These are phyloP conservation scores for Microplitis deprimator DNA, from an alignment of 2,888 invertebrate genomes.

Conservation along the genomic window DNA sequence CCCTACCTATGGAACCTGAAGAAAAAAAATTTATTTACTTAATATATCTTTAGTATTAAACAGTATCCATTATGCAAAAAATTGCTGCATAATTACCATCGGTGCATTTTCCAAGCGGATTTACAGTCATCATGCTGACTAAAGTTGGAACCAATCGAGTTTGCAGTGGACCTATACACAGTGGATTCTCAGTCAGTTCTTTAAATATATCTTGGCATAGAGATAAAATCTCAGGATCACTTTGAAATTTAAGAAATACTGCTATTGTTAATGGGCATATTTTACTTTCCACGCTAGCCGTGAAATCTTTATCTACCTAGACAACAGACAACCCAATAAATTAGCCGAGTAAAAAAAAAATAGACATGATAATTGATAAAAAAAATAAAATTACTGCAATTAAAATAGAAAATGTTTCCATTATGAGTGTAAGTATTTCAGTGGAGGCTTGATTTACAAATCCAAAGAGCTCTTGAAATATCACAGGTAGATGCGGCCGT, in stretches of 20 bases:
- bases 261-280: constrained; percentile 79
- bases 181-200: constrained; percentile 76
- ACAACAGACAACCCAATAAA: constrained; percentile 41
- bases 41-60: not conserved
- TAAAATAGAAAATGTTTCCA: constrained; percentile 65
- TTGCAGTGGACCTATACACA: constrained; percentile 76
- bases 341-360: not conserved
- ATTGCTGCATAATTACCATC: constrained; percentile 55
- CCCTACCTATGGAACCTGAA: no score
- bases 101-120: constrained; percentile 60
- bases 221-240: constrained; percentile 77
- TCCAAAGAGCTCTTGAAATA: constrained; percentile 66
- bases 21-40: no score
- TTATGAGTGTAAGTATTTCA: constrained; percentile 62
- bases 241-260: constrained; percentile 78
- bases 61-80: not conserved
- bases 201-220: constrained; percentile 78
- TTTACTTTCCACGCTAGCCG: constrained; percentile 76
- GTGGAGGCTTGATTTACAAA: constrained; percentile 63
- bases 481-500: constrained; percentile 62
- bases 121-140: constrained; percentile 73
- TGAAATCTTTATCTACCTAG: constrained; percentile 77
- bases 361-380: constrained; percentile 28
- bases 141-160: constrained; percentile 79
- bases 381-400: constrained; percentile 58